phyloP scores from a whole-genome alignment of 2,888 invertebrate genomes.

The Eulithis testata region DNA sequence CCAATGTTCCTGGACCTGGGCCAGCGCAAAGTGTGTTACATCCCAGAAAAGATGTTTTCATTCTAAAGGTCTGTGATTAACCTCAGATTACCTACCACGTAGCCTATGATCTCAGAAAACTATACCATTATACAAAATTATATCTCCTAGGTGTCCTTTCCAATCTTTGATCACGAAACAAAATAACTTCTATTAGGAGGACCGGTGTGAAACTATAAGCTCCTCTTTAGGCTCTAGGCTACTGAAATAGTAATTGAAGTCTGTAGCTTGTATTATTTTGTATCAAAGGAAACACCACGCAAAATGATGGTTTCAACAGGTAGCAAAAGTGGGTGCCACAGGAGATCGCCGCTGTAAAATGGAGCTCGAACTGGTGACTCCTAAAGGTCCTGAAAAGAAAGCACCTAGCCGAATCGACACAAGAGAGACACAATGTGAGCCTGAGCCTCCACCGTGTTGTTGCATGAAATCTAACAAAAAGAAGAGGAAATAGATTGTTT shows the following conservation, averaged over 20 bases:
- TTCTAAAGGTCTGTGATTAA: conserved; percentile 75
- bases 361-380: conserved; percentile 88
- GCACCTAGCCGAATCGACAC: conserved; percentile 75
- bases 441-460: conserved; percentile 63
- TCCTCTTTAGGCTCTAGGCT: background rate
- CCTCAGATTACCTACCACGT: too few relatives aligned
- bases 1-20: conserved; percentile 63
- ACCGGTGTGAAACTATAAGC: too few relatives aligned
- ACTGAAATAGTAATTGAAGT: too few relatives aligned
- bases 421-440: conserved; percentile 72
- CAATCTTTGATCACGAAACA: too few relatives aligned
- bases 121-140: too few relatives aligned
- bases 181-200: too few relatives aligned
- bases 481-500: conserved; percentile 38
- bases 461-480: conserved; percentile 54
- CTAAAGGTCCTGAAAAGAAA: conserved; percentile 84
- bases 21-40: conserved; percentile 76
- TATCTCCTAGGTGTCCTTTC: too few relatives aligned
- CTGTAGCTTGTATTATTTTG: too few relatives aligned
- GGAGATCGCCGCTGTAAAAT: conserved; percentile 78
- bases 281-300: background rate
- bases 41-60: conserved; percentile 86
- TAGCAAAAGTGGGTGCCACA: conserved; percentile 70
- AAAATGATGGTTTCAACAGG: conserved; percentile 46
- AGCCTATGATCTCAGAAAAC: background rate